A percentile compares a stretch with the other conserved stretches of the same genome.
Conservation (phyloP, 2,113 vertebrate species). For the Megaceryle maxima region DNA sequence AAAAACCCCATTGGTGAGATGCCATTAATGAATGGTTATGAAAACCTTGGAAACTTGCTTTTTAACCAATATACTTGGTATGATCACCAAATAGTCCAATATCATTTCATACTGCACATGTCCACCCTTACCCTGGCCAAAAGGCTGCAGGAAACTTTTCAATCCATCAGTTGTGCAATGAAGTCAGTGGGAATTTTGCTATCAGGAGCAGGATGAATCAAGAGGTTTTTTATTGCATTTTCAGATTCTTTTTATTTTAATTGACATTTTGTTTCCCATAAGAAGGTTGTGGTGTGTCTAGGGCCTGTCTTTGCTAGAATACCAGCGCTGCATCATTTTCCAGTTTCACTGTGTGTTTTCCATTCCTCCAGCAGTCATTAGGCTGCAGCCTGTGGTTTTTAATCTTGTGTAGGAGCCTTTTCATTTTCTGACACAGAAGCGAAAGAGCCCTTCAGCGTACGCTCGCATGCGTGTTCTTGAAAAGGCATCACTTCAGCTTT, state of each 20-base stretch:
- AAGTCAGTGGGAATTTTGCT: constrained; percentile 9
- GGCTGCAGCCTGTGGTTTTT: constrained; percentile 4
- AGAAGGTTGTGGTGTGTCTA: not conserved
- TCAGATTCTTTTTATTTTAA: constrained; percentile 23
- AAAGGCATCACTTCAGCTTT: not conserved
- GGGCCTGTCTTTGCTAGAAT: not conserved
- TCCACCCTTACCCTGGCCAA: not conserved
- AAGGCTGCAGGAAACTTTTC: not conserved
- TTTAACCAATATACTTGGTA: not conserved
- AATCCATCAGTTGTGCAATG: accelerated
- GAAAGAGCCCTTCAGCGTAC: not conserved
- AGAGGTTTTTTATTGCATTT: constrained; percentile 1
- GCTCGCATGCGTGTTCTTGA: not conserved
- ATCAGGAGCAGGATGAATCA: not conserved
- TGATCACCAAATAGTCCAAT: accelerated
- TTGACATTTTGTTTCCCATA: constrained; percentile 26
- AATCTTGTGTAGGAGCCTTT: not conserved
- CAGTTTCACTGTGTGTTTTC: constrained; percentile 10
- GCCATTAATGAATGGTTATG: accelerated
- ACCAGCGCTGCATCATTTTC: not conserved
- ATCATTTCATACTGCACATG: accelerated
- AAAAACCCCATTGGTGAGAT: accelerated
- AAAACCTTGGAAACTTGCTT: not conserved
- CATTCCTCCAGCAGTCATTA: not conserved
- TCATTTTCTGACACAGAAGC: not conserved